A percentile compares a stretch with the other conserved stretches of the same genome.
These are phyloP conservation scores for Dinocampus coccinellae DNA, from an alignment of 2,888 invertebrate species.

Conservation along the genomic window DNA sequence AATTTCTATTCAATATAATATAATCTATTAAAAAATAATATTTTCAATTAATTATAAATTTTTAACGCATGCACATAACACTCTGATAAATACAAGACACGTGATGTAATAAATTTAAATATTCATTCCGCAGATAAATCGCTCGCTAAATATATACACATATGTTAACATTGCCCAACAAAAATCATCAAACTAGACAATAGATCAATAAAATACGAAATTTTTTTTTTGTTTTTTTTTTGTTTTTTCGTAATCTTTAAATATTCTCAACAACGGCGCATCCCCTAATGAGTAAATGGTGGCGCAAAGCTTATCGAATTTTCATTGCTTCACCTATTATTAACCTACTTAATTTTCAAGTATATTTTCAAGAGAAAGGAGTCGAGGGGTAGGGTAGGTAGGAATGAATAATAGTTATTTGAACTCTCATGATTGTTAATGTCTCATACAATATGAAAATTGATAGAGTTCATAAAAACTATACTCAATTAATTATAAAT, in stretches of 20 bases:
- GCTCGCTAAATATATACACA: neutral
- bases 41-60: neutral
- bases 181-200: neutral
- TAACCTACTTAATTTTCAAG: constrained; percentile 44
- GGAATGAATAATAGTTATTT: constrained; percentile 25
- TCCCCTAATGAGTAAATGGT: constrained; percentile 45
- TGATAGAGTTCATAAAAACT: neutral
- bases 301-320: constrained; percentile 55
- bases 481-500: neutral
- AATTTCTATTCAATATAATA: neutral
- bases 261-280: constrained; percentile 47
- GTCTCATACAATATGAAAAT: neutral
- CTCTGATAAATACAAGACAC: neutral
- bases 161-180: neutral
- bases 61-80: neutral
- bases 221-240: constrained; percentile 29
- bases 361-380: constrained; percentile 25
- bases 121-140: neutral
- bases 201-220: constrained; percentile 32
- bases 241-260: no score
- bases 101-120: neutral
- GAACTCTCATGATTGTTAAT: neutral
- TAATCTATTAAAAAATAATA: neutral
- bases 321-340: constrained; percentile 52
- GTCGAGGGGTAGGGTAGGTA: neutral